These are phyloP conservation scores for Lepeophtheirus salmonis DNA, from an alignment of 1,140 invertebrate species.

Conservation along the genomic window DNA sequence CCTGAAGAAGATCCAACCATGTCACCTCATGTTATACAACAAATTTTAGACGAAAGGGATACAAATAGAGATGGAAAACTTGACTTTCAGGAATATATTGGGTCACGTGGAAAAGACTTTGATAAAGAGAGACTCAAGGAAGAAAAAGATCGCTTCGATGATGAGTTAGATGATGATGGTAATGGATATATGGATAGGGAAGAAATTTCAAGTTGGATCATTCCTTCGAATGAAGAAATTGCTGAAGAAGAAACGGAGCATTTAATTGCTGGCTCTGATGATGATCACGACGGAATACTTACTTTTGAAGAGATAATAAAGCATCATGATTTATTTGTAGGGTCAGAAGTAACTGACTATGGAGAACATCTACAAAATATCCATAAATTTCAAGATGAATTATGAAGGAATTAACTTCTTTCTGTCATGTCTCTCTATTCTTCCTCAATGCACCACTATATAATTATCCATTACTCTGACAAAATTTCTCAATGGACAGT, in stretches of 20 bases:
- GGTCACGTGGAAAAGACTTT: conserved; percentile 44
- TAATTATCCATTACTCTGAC: no score
- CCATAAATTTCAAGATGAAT: conserved; percentile 57
- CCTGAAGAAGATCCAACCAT: conserved; percentile 82
- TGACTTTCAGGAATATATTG: conserved; percentile 61
- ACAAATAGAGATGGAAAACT: conserved; percentile 57
- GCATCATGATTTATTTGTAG: conserved; percentile 79
- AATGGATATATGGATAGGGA: conserved; percentile 56
- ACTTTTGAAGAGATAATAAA: conserved; percentile 66
- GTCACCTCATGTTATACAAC: conserved; percentile 58
- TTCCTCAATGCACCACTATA: no score
- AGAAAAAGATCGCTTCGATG: conserved; percentile 67
- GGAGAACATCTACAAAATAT: conserved; percentile 66
- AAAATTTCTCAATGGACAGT: no score
- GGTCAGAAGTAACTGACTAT: conserved; percentile 88
- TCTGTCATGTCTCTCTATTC: no score
- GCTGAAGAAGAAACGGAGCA: conserved; percentile 78
- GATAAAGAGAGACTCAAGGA: conserved; percentile 58
- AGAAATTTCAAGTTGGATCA: conserved; percentile 72
- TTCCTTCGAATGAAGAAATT: conserved; percentile 76
- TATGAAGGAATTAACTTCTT: conserved; percentile 42
- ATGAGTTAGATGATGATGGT: conserved; percentile 65
- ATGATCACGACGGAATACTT: conserved; percentile 60
- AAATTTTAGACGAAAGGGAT: conserved; percentile 65
- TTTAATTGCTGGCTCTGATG: conserved; percentile 68